phyloP scores from a whole-genome alignment of 2,888 invertebrate genomes.

The Strigamia maritima region DNA sequence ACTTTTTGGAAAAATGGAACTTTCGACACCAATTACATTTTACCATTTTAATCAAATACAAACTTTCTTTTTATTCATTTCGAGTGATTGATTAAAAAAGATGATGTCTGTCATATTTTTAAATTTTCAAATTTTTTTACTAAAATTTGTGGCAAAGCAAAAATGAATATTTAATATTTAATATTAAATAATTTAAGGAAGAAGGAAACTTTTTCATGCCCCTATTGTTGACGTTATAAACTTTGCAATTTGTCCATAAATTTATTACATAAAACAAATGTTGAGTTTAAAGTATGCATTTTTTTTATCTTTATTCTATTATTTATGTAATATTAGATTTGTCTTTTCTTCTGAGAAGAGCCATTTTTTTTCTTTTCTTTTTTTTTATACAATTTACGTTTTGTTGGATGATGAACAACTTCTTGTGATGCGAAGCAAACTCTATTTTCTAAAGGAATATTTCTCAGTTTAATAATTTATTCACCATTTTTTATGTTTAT shows the following conservation, averaged over 20 bases:
- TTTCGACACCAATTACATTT: not conserved
- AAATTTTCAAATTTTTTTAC: too few relatives aligned
- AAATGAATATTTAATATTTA: too few relatives aligned
- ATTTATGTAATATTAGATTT: constrained; percentile 16
- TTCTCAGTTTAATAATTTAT: too few relatives aligned
- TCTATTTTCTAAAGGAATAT: not conserved
- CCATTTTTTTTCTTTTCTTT: not conserved
- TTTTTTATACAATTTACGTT: not conserved
- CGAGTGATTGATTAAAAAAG: too few relatives aligned
- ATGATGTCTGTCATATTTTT: too few relatives aligned
- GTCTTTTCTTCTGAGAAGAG: not conserved
- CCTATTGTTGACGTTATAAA: too few relatives aligned
- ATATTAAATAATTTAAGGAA: too few relatives aligned
- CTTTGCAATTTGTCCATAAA: not conserved
- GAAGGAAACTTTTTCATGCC: not conserved
- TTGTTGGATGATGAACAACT: constrained; percentile 7
- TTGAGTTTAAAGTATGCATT: not conserved
- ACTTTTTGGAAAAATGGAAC: not conserved
- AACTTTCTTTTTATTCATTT: too few relatives aligned
- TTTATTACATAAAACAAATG: not conserved
- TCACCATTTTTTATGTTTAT: not conserved
- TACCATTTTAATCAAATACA: not conserved
- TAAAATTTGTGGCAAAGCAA: too few relatives aligned
- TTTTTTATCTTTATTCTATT: not conserved
- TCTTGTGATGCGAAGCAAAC: not conserved